Percentiles rank a stretch among this genome's conserved stretches.
Conservation (phyloP, 2,113 vertebrate genomes). For the Saguinus midas region DNA sequence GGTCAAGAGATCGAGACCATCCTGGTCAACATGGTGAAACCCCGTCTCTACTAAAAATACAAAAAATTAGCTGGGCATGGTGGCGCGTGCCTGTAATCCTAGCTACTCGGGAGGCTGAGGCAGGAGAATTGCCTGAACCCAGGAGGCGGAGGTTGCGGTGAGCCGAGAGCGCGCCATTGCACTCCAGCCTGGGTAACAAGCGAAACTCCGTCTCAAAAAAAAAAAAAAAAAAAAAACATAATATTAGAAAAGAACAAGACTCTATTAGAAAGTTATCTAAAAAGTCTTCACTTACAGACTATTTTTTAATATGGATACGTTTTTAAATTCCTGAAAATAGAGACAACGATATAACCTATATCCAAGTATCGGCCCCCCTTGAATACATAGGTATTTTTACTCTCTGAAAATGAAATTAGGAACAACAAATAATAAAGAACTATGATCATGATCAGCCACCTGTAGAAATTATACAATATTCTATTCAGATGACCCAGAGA, state of each 20-base stretch:
- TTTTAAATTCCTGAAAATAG: constrained; percentile 29
- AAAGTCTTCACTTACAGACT: not conserved
- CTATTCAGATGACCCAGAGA: not conserved
- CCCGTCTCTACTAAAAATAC: no score
- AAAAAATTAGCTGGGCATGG: no score
- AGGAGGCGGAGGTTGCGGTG: no score
- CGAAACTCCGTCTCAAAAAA: no score
- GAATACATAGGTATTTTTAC: not conserved
- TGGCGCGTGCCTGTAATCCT: no score
- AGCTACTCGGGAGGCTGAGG: no score
- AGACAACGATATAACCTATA: not conserved
- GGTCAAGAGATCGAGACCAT: no score
- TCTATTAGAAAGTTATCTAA: not conserved
- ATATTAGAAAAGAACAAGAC: not conserved
- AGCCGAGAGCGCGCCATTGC: no score
- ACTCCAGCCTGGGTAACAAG: no score
- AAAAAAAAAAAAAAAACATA: no score
- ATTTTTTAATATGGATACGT: not conserved
- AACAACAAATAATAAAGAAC: constrained; percentile 12
- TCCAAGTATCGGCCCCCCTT: not conserved
- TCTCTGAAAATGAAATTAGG: not conserved
- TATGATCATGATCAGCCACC: not conserved
- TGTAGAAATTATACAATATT: not conserved
- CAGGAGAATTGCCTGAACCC: no score
- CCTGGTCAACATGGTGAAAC: no score